Evolutionary conservation across 2,113 vertebrate species (phyloP).

Genomic region (Propithecus coquereli): DNA sequence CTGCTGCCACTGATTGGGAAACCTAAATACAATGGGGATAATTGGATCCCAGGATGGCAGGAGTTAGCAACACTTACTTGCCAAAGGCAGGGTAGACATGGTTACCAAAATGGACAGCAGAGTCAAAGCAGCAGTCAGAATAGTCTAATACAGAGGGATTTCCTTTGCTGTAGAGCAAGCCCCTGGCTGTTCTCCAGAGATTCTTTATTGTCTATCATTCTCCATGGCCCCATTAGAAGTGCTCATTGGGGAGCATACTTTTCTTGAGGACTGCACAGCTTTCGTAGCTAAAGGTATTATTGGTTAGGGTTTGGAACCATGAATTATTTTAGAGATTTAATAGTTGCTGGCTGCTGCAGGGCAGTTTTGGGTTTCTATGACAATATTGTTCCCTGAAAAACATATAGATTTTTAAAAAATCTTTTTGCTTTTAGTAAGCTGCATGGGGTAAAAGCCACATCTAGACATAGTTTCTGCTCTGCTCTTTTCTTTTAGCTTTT

Average conservation of each 20-base stretch:
- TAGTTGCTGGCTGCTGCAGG: constrained; percentile 22
- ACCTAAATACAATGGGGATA: background rate
- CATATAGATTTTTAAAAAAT: background rate
- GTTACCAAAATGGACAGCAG: background rate
- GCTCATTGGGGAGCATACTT: background rate
- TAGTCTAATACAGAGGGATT: background rate
- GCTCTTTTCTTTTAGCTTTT: constrained; percentile 40
- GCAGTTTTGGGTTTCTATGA: constrained; percentile 7
- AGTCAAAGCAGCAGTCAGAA: background rate
- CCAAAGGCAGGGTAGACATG: background rate
- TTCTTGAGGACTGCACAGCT: background rate
- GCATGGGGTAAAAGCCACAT: background rate
- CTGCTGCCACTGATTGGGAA: background rate
- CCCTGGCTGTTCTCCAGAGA: constrained; percentile 2
- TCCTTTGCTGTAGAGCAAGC: background rate
- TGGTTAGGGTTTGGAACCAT: background rate
- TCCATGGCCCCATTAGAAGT: background rate
- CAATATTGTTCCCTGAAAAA: constrained; percentile 30
- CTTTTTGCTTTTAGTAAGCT: constrained; percentile 36
- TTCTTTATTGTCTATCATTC: background rate
- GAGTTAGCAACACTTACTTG: background rate
- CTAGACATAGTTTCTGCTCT: constrained; percentile 18
- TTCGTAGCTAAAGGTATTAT: constrained; percentile 1
- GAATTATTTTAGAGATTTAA: constrained; percentile 34
- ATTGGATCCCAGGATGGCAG: background rate